Evolutionary conservation across 53 echinoderm and acorn worm genomes (phyloP).

Genomic region (Luidia sarsii): DNA sequence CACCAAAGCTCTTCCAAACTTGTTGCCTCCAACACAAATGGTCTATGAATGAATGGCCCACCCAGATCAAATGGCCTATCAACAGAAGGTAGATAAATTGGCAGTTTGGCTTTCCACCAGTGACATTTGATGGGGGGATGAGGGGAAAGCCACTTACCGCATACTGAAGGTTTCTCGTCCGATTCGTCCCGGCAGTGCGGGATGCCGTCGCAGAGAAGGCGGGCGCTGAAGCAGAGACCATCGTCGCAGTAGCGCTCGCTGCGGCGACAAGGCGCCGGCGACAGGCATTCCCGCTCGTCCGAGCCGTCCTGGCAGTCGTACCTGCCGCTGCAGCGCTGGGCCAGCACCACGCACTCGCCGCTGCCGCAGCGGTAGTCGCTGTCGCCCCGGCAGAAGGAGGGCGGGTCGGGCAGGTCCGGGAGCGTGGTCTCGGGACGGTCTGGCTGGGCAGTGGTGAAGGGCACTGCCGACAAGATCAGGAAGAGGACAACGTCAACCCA

Average conservation of each 20-base stretch:
- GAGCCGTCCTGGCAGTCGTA: slow-evolving; percentile 60
- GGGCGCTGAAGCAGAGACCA: slow-evolving; percentile 1
- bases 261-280: not conserved
- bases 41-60: no score
- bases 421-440: not conserved
- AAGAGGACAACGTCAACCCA: no score
- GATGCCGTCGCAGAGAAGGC: slow-evolving; percentile 32
- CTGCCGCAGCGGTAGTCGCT: slow-evolving; percentile 35
- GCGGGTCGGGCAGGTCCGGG: not conserved
- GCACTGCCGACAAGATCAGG: slow-evolving; percentile 3
- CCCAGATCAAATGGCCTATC: no score
- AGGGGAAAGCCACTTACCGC: slow-evolving; percentile 30
- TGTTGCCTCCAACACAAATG: no score
- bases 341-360: slow-evolving; percentile 41
- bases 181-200: slow-evolving; percentile 36
- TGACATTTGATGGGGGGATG: no score
- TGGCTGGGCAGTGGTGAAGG: not conserved
- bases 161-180: slow-evolving; percentile 38
- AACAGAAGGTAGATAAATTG: no score
- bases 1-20: no score
- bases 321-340: slow-evolving; percentile 37
- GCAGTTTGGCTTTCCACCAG: no score
- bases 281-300: slow-evolving; percentile 56
- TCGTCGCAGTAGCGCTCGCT: slow-evolving; percentile 15
- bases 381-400: slow-evolving; percentile 19